Percentiles rank a stretch among this genome's conserved stretches.
Evolutionary conservation across 2,113 vertebrate genomes (phyloP).

Genomic region (Chrysemys picta): DNA sequence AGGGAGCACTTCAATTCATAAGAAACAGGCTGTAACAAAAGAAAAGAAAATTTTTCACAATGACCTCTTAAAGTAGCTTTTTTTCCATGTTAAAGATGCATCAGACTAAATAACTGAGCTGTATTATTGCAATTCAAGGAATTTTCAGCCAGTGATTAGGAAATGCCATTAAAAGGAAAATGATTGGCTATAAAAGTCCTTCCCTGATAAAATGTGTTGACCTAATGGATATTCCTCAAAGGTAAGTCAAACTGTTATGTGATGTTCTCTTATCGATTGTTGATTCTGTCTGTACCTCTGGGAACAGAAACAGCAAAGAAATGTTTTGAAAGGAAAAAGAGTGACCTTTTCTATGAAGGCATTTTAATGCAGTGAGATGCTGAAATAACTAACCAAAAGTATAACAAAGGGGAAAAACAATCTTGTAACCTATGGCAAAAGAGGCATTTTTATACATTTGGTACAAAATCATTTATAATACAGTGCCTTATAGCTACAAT

Average conservation of each 20-base stretch:
- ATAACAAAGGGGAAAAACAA: conserved; percentile 21
- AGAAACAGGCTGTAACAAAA: neutral
- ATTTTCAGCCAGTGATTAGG: conserved; percentile 70
- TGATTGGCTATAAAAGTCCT: conserved; percentile 72
- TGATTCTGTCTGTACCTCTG: conserved; percentile 74
- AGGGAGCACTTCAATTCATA: conserved; percentile 18
- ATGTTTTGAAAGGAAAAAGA: conserved; percentile 80
- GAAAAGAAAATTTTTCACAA: conserved; percentile 49
- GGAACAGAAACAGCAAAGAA: conserved; percentile 77
- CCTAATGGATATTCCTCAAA: conserved; percentile 76
- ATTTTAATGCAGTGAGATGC: conserved; percentile 80
- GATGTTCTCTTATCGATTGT: conserved; percentile 81
- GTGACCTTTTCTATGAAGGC: conserved; percentile 82
- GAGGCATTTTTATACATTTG: conserved; percentile 54
- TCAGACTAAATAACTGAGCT: conserved; percentile 35
- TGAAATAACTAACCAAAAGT: conserved; percentile 73
- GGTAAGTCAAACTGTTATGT: conserved; percentile 71
- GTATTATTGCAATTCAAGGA: conserved; percentile 40
- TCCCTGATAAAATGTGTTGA: conserved; percentile 60
- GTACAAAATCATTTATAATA: conserved; percentile 34
- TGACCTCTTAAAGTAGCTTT: conserved; percentile 17
- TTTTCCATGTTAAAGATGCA: conserved; percentile 49
- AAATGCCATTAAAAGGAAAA: conserved; percentile 72
- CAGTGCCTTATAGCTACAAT: neutral
- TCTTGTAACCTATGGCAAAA: conserved; percentile 51